Evolutionary conservation across 35 echinoderm and acorn worm genomes (phyloP), one percentile per base, ranked within the genome.

Genomic region (Anneissia japonica): DNA sequence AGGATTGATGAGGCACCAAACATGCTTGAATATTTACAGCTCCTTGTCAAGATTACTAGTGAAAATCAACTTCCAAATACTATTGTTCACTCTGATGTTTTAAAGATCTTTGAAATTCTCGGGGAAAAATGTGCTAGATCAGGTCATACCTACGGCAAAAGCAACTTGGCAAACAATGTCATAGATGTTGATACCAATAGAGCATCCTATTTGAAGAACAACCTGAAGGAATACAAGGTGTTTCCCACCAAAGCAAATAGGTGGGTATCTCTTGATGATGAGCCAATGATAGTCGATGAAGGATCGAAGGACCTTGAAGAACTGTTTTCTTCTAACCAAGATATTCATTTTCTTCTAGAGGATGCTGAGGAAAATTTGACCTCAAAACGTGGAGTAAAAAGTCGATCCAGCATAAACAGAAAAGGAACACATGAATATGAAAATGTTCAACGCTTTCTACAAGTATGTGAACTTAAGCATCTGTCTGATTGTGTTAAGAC

Each of bases 241-340:
- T 81, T 81, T 39, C 79, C 79, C 4, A 81, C 79, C 14, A 81
- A 81, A 32, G 35, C 79, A 6, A 81, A 81, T 81, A 36, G 31
- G 21, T 81, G 79, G 79, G 79, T 81, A 0, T 38, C 10, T 40
- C 37, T 81, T 38, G 26, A 81, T 0, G 79, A 81, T 28, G 16
- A 39, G 17, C n/a, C 38, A 26, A 38, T 81, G n/a, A 39, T 81
- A 19, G 35, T 30, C 21, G 79, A 81, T 81, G 79, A 81, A 64
- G 51, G 51, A 9, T 64, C 51, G 5, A 38, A 81, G 40, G 35
- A 81, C 16, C 4, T 81, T 4, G 79, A 81, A 40, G 38, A 81
- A 39, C 13, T 81, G 1, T 81, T 81, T 26, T 23, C n/a, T 6
- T 36, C 35, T 30, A 40, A 81, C 3, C 34, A 38, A n/a, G 32